Conservation (phyloP, 2,888 invertebrate genomes). For the Zaprionus lineosus region DNA sequence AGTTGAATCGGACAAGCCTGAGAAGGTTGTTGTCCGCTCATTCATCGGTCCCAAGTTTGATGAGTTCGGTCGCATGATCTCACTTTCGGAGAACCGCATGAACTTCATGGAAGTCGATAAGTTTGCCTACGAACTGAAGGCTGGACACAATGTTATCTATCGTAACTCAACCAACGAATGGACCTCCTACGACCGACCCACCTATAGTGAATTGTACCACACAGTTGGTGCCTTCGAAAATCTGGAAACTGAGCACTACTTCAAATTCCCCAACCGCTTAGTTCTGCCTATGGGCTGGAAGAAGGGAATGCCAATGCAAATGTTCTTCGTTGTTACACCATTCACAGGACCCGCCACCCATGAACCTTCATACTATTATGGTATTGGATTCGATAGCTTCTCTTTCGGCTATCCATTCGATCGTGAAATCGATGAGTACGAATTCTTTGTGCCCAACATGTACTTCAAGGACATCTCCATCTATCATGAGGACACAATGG, state of each 20-base stretch:
- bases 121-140: constrained; percentile 85
- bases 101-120: constrained; percentile 87
- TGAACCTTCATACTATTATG: constrained; percentile 83
- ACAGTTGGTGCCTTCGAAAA: constrained; percentile 84
- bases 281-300: constrained; percentile 86
- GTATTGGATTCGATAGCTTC: constrained; percentile 86
- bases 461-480: constrained; percentile 86
- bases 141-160: constrained; percentile 83
- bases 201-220: constrained; percentile 83
- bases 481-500: constrained; percentile 85
- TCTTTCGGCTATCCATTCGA: constrained; percentile 90
- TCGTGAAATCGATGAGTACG: constrained; percentile 85
- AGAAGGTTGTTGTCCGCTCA: constrained; percentile 85
- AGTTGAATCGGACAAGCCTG: constrained; percentile 85
- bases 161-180: constrained; percentile 78
- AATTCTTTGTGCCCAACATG: constrained; percentile 88
- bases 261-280: constrained; percentile 86
- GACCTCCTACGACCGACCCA: constrained; percentile 85
- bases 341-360: constrained; percentile 68
- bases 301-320: constrained; percentile 86
- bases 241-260: constrained; percentile 84
- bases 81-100: constrained; percentile 85
- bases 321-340: constrained; percentile 85
- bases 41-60: constrained; percentile 89
- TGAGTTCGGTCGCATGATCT: constrained; percentile 83